Evolutionary conservation across 2,113 vertebrate genomes (phyloP), one percentile per base, ranked within the genome.

Genomic region (Pluvialis apricaria): DNA sequence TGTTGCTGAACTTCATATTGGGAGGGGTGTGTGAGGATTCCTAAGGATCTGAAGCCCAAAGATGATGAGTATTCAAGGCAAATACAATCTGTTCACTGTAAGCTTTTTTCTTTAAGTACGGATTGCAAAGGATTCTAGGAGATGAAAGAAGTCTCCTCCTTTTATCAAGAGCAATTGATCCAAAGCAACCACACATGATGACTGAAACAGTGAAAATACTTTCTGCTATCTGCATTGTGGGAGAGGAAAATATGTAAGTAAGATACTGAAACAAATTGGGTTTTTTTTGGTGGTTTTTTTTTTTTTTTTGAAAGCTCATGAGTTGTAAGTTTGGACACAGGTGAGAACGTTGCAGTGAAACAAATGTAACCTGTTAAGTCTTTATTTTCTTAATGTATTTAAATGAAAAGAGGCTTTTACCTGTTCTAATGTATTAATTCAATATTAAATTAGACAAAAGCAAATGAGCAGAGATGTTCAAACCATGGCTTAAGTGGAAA

Each of bases 131-230:
- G 95, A 99, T 99, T 96, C 87, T 99, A 72, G 99, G 98, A 91
- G 99, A 99, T 84, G 99, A 99, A 92, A 98, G 99, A 83, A 98
- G 99, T 91, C 98, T 99, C 40, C 95, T 99, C 76, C 95, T 99
- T 44, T 86, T 99, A 94, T 98, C 99, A 40, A 98, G 99, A 97
- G 99, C 99, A 9, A 98, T 99, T 90, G 99, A 99, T 97, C 99
- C 99, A 79, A 99, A 99, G 95, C 99, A 99, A 72, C 98, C 99
- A 36, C 98, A 96, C 94, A 99, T 99, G 99, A 99, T 99, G 99
- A 99, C 99, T 1, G 99, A 99, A 98, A 99, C 98, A 29, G 98
- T 99, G 88, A 99, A 99, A 98, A 99, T 99, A 71, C 98, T 99
- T 76, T 99, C 99, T 72, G 99, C 99, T 32, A 93, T 99, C 97